A percentile compares a stretch with the other conserved stretches of the same genome.
Evolutionary conservation across 2,888 invertebrate genomes (phyloP).

Genomic region (Timema cristinae): DNA sequence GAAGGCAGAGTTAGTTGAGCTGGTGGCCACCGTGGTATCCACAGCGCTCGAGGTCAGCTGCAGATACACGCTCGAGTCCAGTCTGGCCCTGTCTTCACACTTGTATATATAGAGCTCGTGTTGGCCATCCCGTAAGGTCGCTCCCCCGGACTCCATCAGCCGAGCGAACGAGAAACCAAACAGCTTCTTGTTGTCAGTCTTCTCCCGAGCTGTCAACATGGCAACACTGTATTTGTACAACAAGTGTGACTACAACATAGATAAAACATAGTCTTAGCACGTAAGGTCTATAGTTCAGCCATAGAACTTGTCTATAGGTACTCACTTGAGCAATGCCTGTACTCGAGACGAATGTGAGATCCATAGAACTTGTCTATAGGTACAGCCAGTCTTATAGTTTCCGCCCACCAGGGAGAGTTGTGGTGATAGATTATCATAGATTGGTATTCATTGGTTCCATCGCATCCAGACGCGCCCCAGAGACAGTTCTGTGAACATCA

Average conservation of each 20-base stretch:
- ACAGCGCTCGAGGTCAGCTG: constrained; percentile 49
- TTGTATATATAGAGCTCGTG: constrained; percentile 92
- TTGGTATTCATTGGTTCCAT: constrained; percentile 70
- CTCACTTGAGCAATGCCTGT: constrained; percentile 90
- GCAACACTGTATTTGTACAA: no score
- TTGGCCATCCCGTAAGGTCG: constrained; percentile 79
- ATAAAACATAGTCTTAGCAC: no score
- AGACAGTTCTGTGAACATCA: constrained; percentile 54
- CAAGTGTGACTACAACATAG: no score
- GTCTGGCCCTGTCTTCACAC: constrained; percentile 76
- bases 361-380: constrained; percentile 89
- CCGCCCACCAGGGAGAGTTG: constrained; percentile 90
- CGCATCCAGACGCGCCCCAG: constrained; percentile 81
- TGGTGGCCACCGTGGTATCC: constrained; percentile 44
- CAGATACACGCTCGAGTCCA: constrained; percentile 55
- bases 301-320: constrained; percentile 33
- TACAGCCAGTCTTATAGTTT: constrained; percentile 80
- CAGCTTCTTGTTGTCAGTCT: constrained; percentile 78
- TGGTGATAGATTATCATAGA: constrained; percentile 91
- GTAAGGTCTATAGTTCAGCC: no score
- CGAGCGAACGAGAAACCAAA: constrained; percentile 89
- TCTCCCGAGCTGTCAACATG: constrained; percentile 50
- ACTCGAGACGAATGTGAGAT: constrained; percentile 89
- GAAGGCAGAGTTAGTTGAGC: constrained; percentile 45
- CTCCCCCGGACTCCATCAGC: constrained; percentile 86